Conservation (phyloP, 2,888 invertebrate genomes). For the Phyto melanocephala region DNA sequence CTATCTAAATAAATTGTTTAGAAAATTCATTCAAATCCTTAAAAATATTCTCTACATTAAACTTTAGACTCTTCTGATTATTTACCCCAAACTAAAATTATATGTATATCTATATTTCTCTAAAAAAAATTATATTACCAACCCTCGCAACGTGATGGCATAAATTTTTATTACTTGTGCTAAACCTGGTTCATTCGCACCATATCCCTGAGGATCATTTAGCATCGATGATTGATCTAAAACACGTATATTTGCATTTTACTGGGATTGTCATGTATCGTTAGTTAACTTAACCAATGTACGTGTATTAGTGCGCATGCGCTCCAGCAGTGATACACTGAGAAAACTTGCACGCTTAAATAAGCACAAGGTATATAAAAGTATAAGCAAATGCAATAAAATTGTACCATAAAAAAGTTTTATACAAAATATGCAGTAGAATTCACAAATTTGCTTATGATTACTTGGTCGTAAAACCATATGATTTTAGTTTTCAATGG, state of each 20-base stretch:
- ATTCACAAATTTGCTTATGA: neutral
- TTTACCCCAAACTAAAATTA: too few relatives aligned
- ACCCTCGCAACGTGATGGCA: constrained; percentile 26
- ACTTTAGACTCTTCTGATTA: too few relatives aligned
- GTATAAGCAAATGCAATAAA: too few relatives aligned
- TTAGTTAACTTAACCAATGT: constrained; percentile 51
- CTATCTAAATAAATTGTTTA: too few relatives aligned
- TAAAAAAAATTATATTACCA: neutral
- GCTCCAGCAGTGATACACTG: constrained; percentile 34
- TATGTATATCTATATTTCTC: too few relatives aligned
- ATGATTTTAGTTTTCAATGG: neutral
- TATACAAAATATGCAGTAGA: neutral
- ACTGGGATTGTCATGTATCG: constrained; percentile 62
- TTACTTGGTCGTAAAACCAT: neutral
- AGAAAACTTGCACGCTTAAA: constrained; percentile 6
- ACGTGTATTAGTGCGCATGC: constrained; percentile 43
- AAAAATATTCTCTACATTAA: too few relatives aligned
- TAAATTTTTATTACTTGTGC: constrained; percentile 40
- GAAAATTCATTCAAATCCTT: too few relatives aligned
- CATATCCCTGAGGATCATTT: constrained; percentile 65
- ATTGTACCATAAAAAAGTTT: too few relatives aligned
- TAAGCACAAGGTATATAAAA: neutral
- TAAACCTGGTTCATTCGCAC: constrained; percentile 61
- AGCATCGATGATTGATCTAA: constrained; percentile 69
- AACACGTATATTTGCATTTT: constrained; percentile 68